Base-by-base conservation (phyloP, 2,113 vertebrate species). In the Eleginops maclovinus region DNA sequence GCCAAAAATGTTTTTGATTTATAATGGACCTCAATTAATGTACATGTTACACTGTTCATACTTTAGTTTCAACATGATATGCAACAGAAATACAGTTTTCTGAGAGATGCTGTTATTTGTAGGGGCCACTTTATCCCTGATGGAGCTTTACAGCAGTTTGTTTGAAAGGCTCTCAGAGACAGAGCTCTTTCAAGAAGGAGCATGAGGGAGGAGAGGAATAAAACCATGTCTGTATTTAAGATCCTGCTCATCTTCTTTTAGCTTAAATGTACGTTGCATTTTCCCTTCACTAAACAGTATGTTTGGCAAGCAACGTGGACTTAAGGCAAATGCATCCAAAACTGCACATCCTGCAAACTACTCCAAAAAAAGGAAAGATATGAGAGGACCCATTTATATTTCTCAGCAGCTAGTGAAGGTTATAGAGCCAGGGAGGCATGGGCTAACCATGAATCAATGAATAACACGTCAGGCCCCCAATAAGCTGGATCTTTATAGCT, bases 361-460 rank as follows among this genome's bases (percentile, higher is more conserved):
- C n/a, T n/a, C 40, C 41, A 67, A 16, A 58, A 72, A 64, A 66
- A 22, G 40, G 3, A 68, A 72, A 64, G 12, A 81, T 36, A 60
- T 54, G 40, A 19, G 71, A 47, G 24, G 4, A 61, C 54, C 47
- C 21, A 75, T 83, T 49, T 49, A 74, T 84, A 85, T 81, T 56
- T 11, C 58, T 88, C 73, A 76, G 73, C 77, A 68, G 76, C 69
- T 65, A 31, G 31, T 64, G 59, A 78, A 82, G 53, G 56, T 66
- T 80, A 87, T 24, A 59, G 70, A 71, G 50, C 74, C 76, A 86
- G 19, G 49, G 58, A 71, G 54, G 40, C 73, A 58, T 46, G 13
- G 72, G 16, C 61, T 19, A 59, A 62, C 62, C 64, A 71, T 79
- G 78, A 89, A 91, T 91, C 89, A 92, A 76, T 69, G 36, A 86